Conservation (phyloP, 1,140 invertebrate species). For the Harlomillsia oculata region DNA sequence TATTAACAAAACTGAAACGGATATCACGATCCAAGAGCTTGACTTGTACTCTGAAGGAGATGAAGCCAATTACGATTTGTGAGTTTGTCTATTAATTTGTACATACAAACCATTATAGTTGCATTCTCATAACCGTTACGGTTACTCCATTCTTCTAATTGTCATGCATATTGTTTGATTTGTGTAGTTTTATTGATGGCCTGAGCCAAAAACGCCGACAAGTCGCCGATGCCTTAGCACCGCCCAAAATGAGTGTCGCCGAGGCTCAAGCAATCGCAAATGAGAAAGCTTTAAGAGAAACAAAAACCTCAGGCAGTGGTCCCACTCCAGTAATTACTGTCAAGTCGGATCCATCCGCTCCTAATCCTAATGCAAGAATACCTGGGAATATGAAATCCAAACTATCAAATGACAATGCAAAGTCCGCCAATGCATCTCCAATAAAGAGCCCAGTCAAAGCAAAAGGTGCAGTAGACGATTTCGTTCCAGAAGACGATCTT, state of each 20-base stretch:
- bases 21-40: conserved; percentile 71
- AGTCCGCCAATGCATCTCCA: not conserved
- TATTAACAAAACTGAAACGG: conserved; percentile 73
- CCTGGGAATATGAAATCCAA: not conserved
- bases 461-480: conserved; percentile 62
- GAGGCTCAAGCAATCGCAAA: conserved; percentile 26
- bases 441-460: conserved; percentile 39
- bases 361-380: not conserved
- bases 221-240: conserved; percentile 50
- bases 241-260: conserved; percentile 24
- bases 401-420: too few relatives aligned
- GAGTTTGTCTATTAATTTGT: conserved; percentile 33
- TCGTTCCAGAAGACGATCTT: conserved; percentile 66
- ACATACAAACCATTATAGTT: not conserved
- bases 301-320: conserved; percentile 21
- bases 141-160: not conserved
- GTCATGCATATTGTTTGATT: conserved; percentile 11
- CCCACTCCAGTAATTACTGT: conserved; percentile 13
- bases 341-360: not conserved
- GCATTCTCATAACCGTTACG: not conserved
- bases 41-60: conserved; percentile 73
- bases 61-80: conserved; percentile 80
- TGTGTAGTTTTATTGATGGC: conserved; percentile 56
- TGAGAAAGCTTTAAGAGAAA: conserved; percentile 24
- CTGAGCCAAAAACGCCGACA: conserved; percentile 60